Percentiles rank a stretch among this genome's conserved stretches.
These are phyloP conservation scores for Rhagophthalmus giganteus DNA, from an alignment of 2,888 invertebrate genomes.

Conservation along the genomic window DNA sequence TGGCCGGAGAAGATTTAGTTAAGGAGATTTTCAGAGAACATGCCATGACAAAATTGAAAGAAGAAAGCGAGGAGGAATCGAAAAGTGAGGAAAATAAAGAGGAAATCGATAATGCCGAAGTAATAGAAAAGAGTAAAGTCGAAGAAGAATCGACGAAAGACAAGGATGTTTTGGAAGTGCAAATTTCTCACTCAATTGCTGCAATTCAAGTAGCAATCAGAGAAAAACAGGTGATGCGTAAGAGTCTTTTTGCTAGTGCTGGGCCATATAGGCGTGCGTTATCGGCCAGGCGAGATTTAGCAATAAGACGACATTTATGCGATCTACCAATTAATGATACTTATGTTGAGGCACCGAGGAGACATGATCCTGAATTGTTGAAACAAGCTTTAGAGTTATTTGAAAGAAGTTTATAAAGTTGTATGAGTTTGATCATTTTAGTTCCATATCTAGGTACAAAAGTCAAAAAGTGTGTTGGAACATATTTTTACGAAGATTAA, in stretches of 20 bases:
- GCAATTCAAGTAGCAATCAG: slow-evolving; percentile 66
- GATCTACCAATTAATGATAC: slow-evolving; percentile 67
- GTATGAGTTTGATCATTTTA: too few species aligned
- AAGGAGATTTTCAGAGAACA: slow-evolving; percentile 54
- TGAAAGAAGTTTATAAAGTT: slow-evolving; percentile 49
- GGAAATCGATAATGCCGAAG: slow-evolving; percentile 23
- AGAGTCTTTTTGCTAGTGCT: slow-evolving; percentile 67
- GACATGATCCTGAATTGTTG: slow-evolving; percentile 52
- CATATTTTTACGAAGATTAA: too few species aligned
- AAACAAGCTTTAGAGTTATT: slow-evolving; percentile 51
- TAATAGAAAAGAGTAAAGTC: slow-evolving; percentile 14
- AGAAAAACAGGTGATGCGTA: slow-evolving; percentile 63
- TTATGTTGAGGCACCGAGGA: slow-evolving; percentile 52
- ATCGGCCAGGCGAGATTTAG: slow-evolving; percentile 78
- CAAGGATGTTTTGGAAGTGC: slow-evolving; percentile 37
- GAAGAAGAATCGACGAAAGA: slow-evolving; percentile 42
- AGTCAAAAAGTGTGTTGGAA: too few species aligned
- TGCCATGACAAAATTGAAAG: slow-evolving; percentile 43
- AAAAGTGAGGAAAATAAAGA: slow-evolving; percentile 31
- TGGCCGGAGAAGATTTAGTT: slow-evolving; percentile 71
- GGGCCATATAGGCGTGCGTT: slow-evolving; percentile 77
- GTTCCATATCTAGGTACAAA: too few species aligned
- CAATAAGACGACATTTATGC: slow-evolving; percentile 71
- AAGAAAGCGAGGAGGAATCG: slow-evolving; percentile 34
- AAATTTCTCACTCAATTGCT: slow-evolving; percentile 59